Conservation (phyloP, 2,888 invertebrate species). For the Ophion ellenae region DNA sequence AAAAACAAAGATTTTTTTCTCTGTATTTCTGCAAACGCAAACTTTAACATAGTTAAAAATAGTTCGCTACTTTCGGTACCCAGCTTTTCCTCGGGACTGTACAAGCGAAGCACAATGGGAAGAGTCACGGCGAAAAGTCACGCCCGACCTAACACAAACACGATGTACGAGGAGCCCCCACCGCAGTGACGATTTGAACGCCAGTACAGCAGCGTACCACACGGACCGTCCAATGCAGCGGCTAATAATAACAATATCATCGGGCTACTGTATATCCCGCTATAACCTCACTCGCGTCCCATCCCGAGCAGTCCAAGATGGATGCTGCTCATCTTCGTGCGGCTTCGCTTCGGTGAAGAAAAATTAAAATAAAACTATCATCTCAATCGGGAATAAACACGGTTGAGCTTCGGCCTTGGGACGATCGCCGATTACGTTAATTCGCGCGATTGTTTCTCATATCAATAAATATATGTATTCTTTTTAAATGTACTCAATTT, state of each 20-base stretch:
- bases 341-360: conserved; percentile 37
- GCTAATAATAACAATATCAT: neutral
- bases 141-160: conserved; percentile 66
- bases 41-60: neutral
- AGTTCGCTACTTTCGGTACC: neutral
- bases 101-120: neutral
- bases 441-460: neutral
- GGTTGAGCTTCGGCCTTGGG: neutral
- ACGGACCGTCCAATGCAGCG: neutral
- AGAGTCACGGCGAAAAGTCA: conserved; percentile 48
- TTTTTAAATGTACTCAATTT: conserved; percentile 2
- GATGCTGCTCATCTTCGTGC: conserved; percentile 72
- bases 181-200: conserved; percentile 30
- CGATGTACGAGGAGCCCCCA: conserved; percentile 39
- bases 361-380: neutral
- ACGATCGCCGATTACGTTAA: neutral
- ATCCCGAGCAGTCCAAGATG: conserved; percentile 70
- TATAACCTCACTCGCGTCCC: conserved; percentile 37
- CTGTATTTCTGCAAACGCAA: neutral
- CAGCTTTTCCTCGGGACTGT: conserved; percentile 10
- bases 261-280: conserved; percentile 13
- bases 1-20: neutral
- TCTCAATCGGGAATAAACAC: neutral
- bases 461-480: conserved; percentile 6
- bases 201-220: conserved; percentile 1